Evolutionary conservation across 2,113 vertebrate genomes (phyloP).

Genomic region (Rhodinocichla rosea): DNA sequence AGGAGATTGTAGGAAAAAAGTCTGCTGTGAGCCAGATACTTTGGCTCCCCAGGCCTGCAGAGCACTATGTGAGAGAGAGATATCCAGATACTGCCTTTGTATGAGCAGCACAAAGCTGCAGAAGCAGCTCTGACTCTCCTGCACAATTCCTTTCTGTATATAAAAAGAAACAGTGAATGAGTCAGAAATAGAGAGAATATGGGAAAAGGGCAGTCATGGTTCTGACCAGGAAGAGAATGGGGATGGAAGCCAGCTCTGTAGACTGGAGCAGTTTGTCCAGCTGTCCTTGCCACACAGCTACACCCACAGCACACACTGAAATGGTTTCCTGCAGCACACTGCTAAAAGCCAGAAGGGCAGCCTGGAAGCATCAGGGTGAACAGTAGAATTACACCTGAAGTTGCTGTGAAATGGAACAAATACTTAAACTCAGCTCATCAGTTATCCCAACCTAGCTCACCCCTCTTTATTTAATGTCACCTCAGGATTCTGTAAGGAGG

Average conservation of each 20-base stretch:
- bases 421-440: not conserved
- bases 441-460: not conserved
- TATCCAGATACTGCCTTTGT: not conserved
- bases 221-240: not conserved
- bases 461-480: not conserved
- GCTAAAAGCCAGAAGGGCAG: not conserved
- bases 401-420: not conserved
- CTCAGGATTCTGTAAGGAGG: not conserved
- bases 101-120: rapidly evolving
- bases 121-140: not conserved
- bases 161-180: slow-evolving; percentile 11
- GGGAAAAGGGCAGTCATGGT: slow-evolving; percentile 6
- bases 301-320: not conserved
- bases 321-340: not conserved
- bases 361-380: not conserved
- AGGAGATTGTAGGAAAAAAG: not conserved
- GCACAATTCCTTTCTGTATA: slow-evolving; percentile 2
- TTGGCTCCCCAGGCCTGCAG: not conserved
- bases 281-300: not conserved
- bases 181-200: not conserved
- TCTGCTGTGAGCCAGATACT: not conserved
- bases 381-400: not conserved
- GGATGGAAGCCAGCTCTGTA: not conserved
- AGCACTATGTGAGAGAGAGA: not conserved
- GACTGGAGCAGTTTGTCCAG: not conserved